Conservation (phyloP, 1,140 invertebrate genomes). For the Saxidomus purpurata region DNA sequence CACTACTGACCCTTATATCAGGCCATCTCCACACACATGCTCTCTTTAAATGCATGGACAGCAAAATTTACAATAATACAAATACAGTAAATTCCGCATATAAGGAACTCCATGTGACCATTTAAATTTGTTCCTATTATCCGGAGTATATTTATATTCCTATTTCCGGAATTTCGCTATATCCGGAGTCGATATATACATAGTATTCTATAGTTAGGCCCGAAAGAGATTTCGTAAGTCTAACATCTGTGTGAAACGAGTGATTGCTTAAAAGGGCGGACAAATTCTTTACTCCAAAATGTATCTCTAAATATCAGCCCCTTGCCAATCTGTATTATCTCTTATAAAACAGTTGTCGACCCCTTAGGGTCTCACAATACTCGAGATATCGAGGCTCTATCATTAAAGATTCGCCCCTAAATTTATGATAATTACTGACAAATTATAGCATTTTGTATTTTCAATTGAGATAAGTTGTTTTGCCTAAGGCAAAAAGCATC, state of each 20-base stretch:
- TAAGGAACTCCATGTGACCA: too few species aligned
- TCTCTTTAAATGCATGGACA: not conserved
- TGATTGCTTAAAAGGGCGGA: too few species aligned
- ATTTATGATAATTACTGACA: conserved; percentile 69
- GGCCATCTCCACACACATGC: conserved; percentile 20
- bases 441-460: conserved; percentile 66
- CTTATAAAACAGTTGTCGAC: conserved; percentile 39
- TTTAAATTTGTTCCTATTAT: too few species aligned
- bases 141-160: too few species aligned
- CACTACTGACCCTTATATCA: conserved; percentile 5
- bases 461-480: conserved; percentile 60
- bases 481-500: conserved; percentile 1
- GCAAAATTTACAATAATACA: not conserved
- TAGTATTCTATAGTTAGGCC: too few species aligned
- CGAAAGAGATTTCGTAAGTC: too few species aligned
- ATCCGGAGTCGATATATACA: too few species aligned
- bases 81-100: too few species aligned
- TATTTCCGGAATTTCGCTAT: too few species aligned
- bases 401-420: conserved; percentile 34
- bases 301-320: conserved; percentile 17
- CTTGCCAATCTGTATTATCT: not conserved
- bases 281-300: not conserved
- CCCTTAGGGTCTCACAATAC: conserved; percentile 27
- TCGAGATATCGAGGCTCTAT: conserved; percentile 32
- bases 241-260: not conserved